Evolutionary conservation across 1,140 invertebrate genomes (phyloP).

Genomic region (Ostrea edulis): DNA sequence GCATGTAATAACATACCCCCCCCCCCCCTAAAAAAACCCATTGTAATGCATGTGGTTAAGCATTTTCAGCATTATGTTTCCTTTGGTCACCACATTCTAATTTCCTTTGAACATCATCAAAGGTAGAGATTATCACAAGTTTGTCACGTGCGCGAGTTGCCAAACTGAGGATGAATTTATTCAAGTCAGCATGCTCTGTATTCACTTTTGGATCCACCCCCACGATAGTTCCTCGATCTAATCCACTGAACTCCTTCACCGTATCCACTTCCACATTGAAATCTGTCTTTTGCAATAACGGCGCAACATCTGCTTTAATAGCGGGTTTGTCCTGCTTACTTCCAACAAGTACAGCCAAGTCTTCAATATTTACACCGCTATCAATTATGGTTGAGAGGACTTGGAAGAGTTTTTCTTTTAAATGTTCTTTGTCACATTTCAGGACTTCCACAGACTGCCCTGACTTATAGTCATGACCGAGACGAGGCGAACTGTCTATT

Average conservation of each 20-base stretch:
- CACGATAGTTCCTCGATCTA: conserved; percentile 68
- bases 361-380: conserved; percentile 62
- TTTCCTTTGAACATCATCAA: conserved; percentile 56
- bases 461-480: conserved; percentile 67
- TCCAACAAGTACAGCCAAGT: conserved; percentile 70
- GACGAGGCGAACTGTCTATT: conserved; percentile 57
- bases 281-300: conserved; percentile 43
- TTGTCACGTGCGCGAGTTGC: conserved; percentile 70
- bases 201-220: conserved; percentile 71
- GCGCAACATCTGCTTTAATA: conserved; percentile 42
- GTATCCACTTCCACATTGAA: conserved; percentile 61
- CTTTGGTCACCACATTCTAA: background rate
- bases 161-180: conserved; percentile 71
- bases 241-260: conserved; percentile 70
- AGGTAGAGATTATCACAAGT: conserved; percentile 72
- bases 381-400: conserved; percentile 60
- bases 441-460: conserved; percentile 69
- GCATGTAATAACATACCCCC: too few relatives aligned
- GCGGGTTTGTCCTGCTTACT: conserved; percentile 55
- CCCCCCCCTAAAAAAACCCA: too few relatives aligned
- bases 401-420: conserved; percentile 60
- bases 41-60: background rate
- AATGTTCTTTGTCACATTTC: conserved; percentile 61
- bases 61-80: background rate
- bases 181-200: conserved; percentile 69